Evolutionary conservation across 1,140 invertebrate species (phyloP), one percentile per base, ranked within the genome.

Genomic region (Drosophila funebris): DNA sequence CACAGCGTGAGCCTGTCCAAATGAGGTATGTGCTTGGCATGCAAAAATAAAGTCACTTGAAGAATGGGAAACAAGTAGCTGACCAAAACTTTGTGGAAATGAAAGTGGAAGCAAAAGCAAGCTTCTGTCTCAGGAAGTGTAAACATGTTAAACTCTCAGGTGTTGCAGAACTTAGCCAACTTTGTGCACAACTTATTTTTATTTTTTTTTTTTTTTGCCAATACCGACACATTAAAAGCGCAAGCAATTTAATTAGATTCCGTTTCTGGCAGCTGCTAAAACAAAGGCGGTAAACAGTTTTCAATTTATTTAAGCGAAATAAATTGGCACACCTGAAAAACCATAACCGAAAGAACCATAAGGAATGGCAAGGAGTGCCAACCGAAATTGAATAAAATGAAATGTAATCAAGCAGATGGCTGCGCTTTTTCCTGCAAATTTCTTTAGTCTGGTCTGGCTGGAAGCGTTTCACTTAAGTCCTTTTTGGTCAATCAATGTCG

Each of bases 331-430:
- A 73, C 71, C 50, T 69, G 64, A 31, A 29, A 72, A 56, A 29
- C 71, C 48, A 46, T 53, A 41, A 37, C 18, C 48, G 29, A 14
- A 33, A 39, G n/a, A 18, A 20, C 7, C 31, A 31, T 27, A 18
- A 39, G 14, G 43, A 36, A 68, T 62, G 8, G 4, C 41, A 27
- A 11, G 14, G 39, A 58, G 43, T 41, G 22, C 24, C 61, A 57
- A 57, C 13, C 31, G 43, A 31, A 69, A 78, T 68, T 73, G 53
- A 61, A 48, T 57, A 9, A 41, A 75, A 56, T 71, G 66, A 78
- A 78, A 73, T 83, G 67, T 83, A 83, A 83, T 83, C 79, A 83
- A 83, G 79, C 75, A 83, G 79, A 83, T 83, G 79, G 75, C 37
- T 58, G 50, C 62, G 36, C 43, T 57, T 68, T 66, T 63, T 54